Conservation (phyloP, 2,113 vertebrate genomes). For the Gyps fulvus region DNA sequence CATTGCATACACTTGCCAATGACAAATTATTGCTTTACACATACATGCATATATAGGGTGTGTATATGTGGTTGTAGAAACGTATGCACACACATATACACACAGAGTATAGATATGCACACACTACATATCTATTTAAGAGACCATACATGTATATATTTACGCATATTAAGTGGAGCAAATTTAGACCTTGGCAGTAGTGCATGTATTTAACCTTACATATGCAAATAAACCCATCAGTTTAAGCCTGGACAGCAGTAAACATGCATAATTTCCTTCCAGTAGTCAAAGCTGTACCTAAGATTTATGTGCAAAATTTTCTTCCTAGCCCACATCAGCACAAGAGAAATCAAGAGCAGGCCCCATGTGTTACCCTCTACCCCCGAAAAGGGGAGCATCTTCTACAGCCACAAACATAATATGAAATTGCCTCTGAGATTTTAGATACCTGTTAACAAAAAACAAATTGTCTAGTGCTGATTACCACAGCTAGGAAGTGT, state of each 20-base stretch:
- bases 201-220: neutral
- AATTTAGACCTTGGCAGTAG: neutral
- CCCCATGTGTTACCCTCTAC: neutral
- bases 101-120: neutral
- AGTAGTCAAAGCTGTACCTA: neutral
- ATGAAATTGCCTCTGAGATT: neutral
- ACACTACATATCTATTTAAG: neutral
- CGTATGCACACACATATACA: neutral
- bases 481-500: neutral
- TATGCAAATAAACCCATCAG: neutral
- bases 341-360: neutral
- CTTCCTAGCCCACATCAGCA: neutral
- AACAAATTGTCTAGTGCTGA: neutral
- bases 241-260: neutral
- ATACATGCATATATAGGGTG: neutral
- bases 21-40: neutral
- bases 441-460: neutral
- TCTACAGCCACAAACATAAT: neutral
- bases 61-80: neutral
- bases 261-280: neutral
- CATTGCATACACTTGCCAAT: neutral
- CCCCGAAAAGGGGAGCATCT: fast-evolving
- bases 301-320: neutral
- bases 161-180: neutral
- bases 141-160: neutral